Evolutionary conservation across 2,113 vertebrate species (phyloP), one percentile per base, ranked within the genome.

Genomic region (Tetrax tetrax): DNA sequence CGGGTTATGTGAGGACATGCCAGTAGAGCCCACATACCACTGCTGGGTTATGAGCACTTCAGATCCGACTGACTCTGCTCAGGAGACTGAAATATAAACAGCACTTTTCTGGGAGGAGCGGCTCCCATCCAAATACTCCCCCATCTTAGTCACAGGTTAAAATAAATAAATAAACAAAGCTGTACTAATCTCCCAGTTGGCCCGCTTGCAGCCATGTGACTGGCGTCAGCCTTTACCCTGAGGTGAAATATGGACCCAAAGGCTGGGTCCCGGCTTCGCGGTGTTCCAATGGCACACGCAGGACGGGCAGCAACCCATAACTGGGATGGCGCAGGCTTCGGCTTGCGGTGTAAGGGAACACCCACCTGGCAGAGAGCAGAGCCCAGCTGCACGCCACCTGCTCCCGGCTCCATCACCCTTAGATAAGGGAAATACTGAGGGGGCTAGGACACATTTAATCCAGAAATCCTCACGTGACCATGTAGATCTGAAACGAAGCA

Each of bases 81-180:
- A 37, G 79, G 69, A 96, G 89, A 88, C 45, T 51, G 69, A 89
- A 96, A 95, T 94, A 96, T 70, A 96, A 96, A 96, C 43, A 64
- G 51, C 18, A 83, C 65, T 84, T 88, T 97, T 97, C 96, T 43
- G 78, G 61, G 80, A 85, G 90, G 87, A 94, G 92, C 68, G 22
- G 88, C 90, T 94, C 56, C 78, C 29, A 29, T 79, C 38, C 87
- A 94, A 96, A 92, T 89, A 87, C 92, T 93, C 90, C 71, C 59
- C 63, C 68, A 92, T 89, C 89, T 96, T 93, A 94, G 90, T 95
- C 93, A 95, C 86, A 87, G 69, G 54, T 83, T 93, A 47, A 93
- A 94, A 97, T 87, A 97, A 95, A 95, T 87, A 95, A 96, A 96
- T 83, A 91, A 92, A 83, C 66, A 78, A 48, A 64, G 72, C 38